Evolutionary conservation across 2,113 vertebrate species (phyloP).

Genomic region (Chiloscyllium plagiosum): DNA sequence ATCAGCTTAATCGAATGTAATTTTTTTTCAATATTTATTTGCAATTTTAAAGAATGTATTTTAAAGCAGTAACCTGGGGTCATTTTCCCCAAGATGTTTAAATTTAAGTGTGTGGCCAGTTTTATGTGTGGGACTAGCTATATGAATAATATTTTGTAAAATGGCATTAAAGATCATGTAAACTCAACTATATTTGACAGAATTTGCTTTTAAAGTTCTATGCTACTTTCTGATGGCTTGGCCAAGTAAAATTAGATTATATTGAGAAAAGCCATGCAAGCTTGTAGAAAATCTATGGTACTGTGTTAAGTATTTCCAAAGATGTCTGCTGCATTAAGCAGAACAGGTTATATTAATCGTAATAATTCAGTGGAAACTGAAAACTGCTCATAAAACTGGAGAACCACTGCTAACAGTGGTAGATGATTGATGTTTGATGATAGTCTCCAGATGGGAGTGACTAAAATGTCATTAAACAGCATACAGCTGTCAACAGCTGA

Average conservation of each 20-base stretch:
- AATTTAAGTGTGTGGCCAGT: no score
- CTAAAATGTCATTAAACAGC: constrained; percentile 7
- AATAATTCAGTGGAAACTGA: neutral
- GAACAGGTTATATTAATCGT: neutral
- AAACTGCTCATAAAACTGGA: neutral
- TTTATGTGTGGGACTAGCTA: neutral
- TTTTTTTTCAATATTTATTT: no score
- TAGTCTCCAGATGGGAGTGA: neutral
- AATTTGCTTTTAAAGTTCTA: neutral
- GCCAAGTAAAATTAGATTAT: neutral
- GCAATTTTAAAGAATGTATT: neutral
- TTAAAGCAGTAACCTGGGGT: neutral
- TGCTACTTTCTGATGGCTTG: neutral
- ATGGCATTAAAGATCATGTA: neutral
- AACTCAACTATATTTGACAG: neutral
- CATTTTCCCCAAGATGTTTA: neutral
- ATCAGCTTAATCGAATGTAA: neutral
- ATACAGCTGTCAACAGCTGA: neutral
- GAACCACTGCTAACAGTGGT: neutral
- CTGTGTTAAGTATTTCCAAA: neutral
- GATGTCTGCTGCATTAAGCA: neutral
- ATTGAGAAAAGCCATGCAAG: neutral
- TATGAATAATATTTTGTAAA: neutral
- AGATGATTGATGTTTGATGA: neutral
- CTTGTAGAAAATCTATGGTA: neutral